These are phyloP conservation scores for Xiphorhynchus erythropygius DNA, from an alignment of 2,797 vertebrate species.

Conservation along the genomic window DNA sequence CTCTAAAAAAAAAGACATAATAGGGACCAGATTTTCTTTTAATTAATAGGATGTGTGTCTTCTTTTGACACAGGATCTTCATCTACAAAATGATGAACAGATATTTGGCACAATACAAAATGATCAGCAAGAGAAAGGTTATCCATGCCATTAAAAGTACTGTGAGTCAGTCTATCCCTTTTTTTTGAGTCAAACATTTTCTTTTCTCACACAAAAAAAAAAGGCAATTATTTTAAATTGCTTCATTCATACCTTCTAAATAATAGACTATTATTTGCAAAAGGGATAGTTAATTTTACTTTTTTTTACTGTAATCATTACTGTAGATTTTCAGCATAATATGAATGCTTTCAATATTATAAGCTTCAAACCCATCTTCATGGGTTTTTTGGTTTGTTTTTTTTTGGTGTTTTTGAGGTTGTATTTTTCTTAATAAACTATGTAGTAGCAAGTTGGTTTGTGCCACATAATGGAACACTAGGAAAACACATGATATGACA, in stretches of 20 bases:
- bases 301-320: not conserved
- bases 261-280: not conserved
- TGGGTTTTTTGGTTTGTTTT: not conserved
- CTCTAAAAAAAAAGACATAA: not conserved
- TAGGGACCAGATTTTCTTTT: not conserved
- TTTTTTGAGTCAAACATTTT: not conserved
- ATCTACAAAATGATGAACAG: not conserved
- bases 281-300: not conserved
- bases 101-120: not conserved
- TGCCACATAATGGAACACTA: not conserved
- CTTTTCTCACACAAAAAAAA: not conserved
- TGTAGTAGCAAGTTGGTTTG: not conserved
- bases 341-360: not conserved
- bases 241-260: not conserved
- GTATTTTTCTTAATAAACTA: not conserved
- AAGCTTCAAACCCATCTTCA: not conserved
- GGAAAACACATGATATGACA: not conserved
- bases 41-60: not conserved
- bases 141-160: not conserved
- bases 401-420: rapidly evolving
- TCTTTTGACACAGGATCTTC: not conserved
- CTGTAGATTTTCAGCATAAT: not conserved
- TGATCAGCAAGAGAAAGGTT: not conserved
- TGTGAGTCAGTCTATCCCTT: not conserved
- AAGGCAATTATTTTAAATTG: not conserved